These are phyloP conservation scores for Rhagologus leucostigma DNA, from an alignment of 2,113 vertebrate genomes.

Conservation along the genomic window DNA sequence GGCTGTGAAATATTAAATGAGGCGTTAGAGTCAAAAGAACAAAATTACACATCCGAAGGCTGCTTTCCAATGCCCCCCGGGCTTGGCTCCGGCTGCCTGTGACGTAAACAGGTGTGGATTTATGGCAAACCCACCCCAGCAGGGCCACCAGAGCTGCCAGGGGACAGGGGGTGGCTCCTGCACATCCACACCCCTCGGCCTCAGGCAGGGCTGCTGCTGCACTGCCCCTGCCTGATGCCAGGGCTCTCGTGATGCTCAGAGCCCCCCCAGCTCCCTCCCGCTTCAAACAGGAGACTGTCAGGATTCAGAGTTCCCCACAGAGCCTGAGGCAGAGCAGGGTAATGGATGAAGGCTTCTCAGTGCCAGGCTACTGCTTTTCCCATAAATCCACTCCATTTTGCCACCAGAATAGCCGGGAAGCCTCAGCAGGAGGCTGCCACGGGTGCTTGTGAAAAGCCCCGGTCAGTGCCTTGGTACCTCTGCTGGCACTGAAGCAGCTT, in stretches of 20 bases:
- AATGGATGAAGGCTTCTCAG: not conserved
- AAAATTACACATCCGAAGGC: not conserved
- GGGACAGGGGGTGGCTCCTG: not conserved
- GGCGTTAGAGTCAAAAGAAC: not conserved
- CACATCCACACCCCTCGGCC: not conserved
- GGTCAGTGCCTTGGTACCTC: not conserved
- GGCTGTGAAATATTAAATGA: not conserved
- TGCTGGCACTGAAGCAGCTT: not conserved
- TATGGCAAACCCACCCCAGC: not conserved
- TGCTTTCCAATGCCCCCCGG: not conserved
- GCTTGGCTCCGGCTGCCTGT: not conserved
- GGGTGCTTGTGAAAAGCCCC: not conserved
- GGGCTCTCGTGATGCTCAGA: not conserved
- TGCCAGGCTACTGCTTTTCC: not conserved
- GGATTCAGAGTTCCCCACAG: not conserved
- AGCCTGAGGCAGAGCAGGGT: not conserved
- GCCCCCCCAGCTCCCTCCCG: fast-evolving
- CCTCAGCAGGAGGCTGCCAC: not conserved
- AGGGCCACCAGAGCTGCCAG: not conserved
- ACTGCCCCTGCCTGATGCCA: fast-evolving
- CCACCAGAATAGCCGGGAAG: not conserved
- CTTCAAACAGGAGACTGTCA: not conserved
- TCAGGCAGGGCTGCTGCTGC: not conserved
- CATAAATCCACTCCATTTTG: not conserved
- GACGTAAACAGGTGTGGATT: not conserved